Conservation (phyloP, 2,888 invertebrate genomes). For the Sinelater perroti region DNA sequence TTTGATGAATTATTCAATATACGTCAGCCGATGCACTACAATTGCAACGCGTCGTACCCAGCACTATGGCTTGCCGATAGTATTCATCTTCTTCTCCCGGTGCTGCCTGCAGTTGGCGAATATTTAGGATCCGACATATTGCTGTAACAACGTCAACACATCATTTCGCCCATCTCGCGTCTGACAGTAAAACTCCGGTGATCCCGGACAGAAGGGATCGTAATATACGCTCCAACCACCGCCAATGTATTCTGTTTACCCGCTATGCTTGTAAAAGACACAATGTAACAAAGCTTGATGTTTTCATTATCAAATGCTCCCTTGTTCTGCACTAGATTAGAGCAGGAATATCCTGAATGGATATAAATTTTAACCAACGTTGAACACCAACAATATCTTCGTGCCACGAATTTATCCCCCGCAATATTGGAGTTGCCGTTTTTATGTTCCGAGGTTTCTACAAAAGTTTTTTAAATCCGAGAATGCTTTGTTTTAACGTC, state of each 20-base stretch:
- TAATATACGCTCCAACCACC: constrained; percentile 42
- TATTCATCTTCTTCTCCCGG: constrained; percentile 17
- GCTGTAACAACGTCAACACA: constrained; percentile 47
- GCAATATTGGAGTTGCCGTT: neutral
- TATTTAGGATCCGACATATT: constrained; percentile 47
- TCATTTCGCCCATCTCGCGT: constrained; percentile 43
- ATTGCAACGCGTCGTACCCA: constrained; percentile 16
- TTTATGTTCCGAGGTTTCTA: neutral
- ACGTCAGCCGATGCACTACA: constrained; percentile 9
- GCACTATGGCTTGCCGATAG: constrained; percentile 4
- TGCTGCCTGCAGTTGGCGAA: constrained; percentile 46
- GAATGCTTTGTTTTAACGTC: neutral
- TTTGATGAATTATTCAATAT: constrained; percentile 26
- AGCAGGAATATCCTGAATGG: constrained; percentile 27
- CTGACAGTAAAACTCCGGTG: constrained; percentile 46
- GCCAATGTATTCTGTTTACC: constrained; percentile 38
- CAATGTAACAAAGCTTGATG: constrained; percentile 40
- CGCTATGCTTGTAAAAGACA: constrained; percentile 36
- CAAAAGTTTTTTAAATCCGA: neutral
- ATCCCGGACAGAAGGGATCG: constrained; percentile 42
- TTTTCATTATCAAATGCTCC: constrained; percentile 40
- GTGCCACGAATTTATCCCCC: constrained; percentile 9
- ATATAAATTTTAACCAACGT: constrained; percentile 27
- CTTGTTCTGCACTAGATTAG: constrained; percentile 30
- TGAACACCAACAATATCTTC: constrained; percentile 24